Conservation (phyloP, 2,797 vertebrate genomes). For the Micrastur ruficollis region DNA sequence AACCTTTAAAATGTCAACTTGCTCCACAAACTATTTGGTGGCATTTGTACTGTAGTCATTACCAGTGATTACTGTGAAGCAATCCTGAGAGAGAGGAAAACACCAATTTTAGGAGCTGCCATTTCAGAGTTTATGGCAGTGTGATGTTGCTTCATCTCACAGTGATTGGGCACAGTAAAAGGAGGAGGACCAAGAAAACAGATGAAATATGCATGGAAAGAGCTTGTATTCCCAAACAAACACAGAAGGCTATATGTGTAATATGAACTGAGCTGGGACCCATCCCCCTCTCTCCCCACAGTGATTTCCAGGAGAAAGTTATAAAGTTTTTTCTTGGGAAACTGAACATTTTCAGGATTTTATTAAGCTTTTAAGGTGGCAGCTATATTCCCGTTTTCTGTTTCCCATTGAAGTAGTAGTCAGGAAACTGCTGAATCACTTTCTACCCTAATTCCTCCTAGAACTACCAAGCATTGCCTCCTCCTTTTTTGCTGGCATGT, state of each 20-base stretch:
- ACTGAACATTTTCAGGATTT: not conserved
- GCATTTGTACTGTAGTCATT: not conserved
- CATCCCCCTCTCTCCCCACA: accelerated
- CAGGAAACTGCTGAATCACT: not conserved
- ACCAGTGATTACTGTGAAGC: not conserved
- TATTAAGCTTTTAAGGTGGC: not conserved
- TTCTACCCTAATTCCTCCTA: not conserved
- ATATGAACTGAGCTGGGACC: not conserved
- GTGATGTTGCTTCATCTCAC: not conserved
- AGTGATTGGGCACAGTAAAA: not conserved
- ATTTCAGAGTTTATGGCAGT: not conserved
- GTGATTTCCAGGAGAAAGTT: not conserved
- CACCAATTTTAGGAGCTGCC: not conserved
- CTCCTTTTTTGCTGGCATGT: not conserved
- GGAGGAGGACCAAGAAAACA: not conserved
- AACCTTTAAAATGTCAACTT: not conserved
- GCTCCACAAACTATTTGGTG: not conserved
- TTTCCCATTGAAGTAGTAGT: not conserved
- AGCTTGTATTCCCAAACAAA: not conserved
- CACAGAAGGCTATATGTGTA: accelerated
- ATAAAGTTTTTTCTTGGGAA: not conserved
- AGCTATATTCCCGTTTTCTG: not conserved
- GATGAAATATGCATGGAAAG: not conserved
- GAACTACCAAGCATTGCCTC: not conserved
- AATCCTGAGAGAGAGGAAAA: not conserved